Evolutionary conservation across 2,888 invertebrate species (phyloP).

Genomic region (Selenia dentaria): DNA sequence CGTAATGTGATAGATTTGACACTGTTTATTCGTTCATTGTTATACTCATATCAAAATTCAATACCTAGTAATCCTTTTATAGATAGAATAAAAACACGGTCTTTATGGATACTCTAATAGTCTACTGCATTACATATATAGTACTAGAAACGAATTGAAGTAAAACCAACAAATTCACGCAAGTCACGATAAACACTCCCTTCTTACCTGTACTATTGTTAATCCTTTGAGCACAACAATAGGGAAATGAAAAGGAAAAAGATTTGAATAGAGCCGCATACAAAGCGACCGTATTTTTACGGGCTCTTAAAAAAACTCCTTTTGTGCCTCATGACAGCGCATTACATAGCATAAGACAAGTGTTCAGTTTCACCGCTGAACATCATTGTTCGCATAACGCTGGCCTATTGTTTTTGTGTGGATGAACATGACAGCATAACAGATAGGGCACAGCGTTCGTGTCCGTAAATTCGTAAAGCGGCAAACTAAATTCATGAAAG

Average conservation of each 20-base stretch:
- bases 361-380: constrained; percentile 61
- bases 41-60: too few relatives aligned
- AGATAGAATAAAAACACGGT: too few relatives aligned
- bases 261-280: constrained; percentile 65
- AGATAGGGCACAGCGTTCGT: constrained; percentile 18
- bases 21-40: too few relatives aligned
- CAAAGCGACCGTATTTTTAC: constrained; percentile 77
- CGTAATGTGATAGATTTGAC: too few relatives aligned
- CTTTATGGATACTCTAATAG: too few relatives aligned
- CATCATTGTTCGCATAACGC: constrained; percentile 60
- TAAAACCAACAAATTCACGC: too few relatives aligned
- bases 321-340: constrained; percentile 74
- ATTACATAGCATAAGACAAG: constrained; percentile 76
- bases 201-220: constrained; percentile 69
- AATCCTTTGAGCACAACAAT: constrained; percentile 78
- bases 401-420: constrained; percentile 50
- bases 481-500: constrained; percentile 9
- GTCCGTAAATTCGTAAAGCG: constrained; percentile 8
- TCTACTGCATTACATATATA: too few relatives aligned
- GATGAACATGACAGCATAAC: constrained; percentile 38
- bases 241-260: constrained; percentile 76
- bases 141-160: too few relatives aligned
- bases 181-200: constrained; percentile 53
- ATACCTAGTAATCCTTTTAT: too few relatives aligned
- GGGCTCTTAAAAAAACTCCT: constrained; percentile 65